Conservation (phyloP, 2,797 vertebrate species). For the Amniataba percoides region DNA sequence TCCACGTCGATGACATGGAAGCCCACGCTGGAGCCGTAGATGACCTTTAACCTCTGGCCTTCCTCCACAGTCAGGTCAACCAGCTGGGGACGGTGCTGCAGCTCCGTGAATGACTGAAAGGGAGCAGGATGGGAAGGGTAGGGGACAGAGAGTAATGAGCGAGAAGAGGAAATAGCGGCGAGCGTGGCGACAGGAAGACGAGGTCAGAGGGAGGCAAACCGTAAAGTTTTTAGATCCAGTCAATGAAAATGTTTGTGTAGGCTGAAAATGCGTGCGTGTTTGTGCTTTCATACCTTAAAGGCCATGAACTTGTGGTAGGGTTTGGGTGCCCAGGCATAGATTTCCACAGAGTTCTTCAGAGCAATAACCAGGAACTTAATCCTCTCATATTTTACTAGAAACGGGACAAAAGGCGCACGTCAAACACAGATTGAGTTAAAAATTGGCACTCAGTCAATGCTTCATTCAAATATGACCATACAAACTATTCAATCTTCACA, state of each 20-base stretch:
- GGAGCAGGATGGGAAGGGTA: neutral
- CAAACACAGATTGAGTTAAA: neutral
- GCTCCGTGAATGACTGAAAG: constrained; percentile 93
- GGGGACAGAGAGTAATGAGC: neutral
- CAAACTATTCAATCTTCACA: neutral
- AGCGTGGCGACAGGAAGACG: neutral
- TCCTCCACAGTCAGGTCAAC: constrained; percentile 95
- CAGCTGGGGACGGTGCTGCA: constrained; percentile 93
- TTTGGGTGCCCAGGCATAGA: constrained; percentile 95
- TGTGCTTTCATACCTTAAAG: constrained; percentile 86
- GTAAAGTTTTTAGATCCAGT: neutral
- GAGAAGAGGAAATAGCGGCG: neutral
- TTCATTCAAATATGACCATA: neutral
- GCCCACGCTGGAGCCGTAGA: constrained; percentile 92
- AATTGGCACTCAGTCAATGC: neutral
- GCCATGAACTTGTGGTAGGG: constrained; percentile 98
- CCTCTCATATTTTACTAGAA: constrained; percentile 92
- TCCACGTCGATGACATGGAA: constrained; percentile 95
- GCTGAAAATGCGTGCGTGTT: neutral
- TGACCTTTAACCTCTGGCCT: constrained; percentile 94
- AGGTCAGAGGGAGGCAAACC: neutral
- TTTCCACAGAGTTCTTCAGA: constrained; percentile 92
- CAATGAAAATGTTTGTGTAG: neutral
- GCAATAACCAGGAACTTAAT: constrained; percentile 95
- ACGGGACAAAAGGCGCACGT: constrained; percentile 14